phyloP scores from a whole-genome alignment of 2,888 invertebrate species.

The Drosophila mimica region DNA sequence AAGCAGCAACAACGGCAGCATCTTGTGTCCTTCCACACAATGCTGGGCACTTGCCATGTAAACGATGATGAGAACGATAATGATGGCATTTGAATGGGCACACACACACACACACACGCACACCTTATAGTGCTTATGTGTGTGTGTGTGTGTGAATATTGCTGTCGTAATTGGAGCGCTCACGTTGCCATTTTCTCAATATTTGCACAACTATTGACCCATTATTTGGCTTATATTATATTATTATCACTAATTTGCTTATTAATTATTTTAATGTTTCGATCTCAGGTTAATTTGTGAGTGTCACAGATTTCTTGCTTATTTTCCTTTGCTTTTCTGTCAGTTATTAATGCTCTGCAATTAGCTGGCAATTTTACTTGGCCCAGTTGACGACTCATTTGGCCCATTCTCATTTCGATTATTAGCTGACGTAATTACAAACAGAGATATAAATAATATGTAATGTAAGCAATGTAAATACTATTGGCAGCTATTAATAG shows the following conservation, averaged over 20 bases:
- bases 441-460: neutral
- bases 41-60: slow-evolving; percentile 66
- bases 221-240: slow-evolving; percentile 72
- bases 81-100: slow-evolving; percentile 74
- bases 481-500: neutral
- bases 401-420: neutral
- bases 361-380: slow-evolving; percentile 41
- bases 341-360: slow-evolving; percentile 47
- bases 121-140: neutral
- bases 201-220: slow-evolving; percentile 72
- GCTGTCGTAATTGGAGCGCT: slow-evolving; percentile 54
- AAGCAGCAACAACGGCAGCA: slow-evolving; percentile 58
- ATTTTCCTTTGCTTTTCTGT: neutral
- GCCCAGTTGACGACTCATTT: slow-evolving; percentile 18
- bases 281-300: slow-evolving; percentile 26
- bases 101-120: slow-evolving; percentile 25
- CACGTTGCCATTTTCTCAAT: slow-evolving; percentile 55
- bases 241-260: slow-evolving; percentile 75
- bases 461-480: no score
- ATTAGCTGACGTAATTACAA: slow-evolving; percentile 2
- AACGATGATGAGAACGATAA: slow-evolving; percentile 78
- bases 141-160: slow-evolving; percentile 26
- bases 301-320: slow-evolving; percentile 25
- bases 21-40: slow-evolving; percentile 43
- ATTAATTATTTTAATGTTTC: slow-evolving; percentile 66